Percentiles rank a stretch among this genome's conserved stretches.
Evolutionary conservation across 2,888 invertebrate genomes (phyloP).

Genomic region (Agrochola lota): DNA sequence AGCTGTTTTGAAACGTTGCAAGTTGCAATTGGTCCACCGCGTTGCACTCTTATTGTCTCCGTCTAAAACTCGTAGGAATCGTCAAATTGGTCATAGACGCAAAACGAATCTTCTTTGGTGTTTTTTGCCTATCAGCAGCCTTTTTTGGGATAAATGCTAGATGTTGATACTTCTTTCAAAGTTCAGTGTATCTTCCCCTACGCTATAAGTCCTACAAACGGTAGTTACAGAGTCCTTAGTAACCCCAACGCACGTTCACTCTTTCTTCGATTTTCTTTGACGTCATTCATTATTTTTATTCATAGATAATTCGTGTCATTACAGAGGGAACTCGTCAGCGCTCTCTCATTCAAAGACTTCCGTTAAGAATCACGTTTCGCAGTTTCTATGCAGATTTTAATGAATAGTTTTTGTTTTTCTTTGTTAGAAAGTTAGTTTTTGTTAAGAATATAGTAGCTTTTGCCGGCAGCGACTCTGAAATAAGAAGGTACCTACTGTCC

Average conservation of each 20-base stretch:
- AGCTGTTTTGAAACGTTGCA: not conserved
- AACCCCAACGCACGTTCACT: slow-evolving; percentile 2
- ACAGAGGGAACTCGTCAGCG: slow-evolving; percentile 41
- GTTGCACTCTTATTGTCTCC: not conserved
- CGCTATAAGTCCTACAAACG: not conserved
- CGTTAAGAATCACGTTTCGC: slow-evolving; percentile 32
- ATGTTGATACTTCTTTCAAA: not conserved
- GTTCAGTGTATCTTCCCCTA: not conserved
- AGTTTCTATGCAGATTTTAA: slow-evolving; percentile 38
- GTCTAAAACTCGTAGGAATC: not conserved
- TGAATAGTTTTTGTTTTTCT: slow-evolving; percentile 45
- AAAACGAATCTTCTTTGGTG: not conserved
- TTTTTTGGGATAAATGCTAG: not conserved
- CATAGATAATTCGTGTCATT: slow-evolving; percentile 44
- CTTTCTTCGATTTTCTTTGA: slow-evolving; percentile 41
- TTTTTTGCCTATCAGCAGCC: not conserved
- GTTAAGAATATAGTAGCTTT: slow-evolving; percentile 1
- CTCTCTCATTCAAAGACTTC: slow-evolving; percentile 54
- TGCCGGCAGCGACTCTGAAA: not conserved
- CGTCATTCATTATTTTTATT: slow-evolving; percentile 57
- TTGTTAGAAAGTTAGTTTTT: slow-evolving; percentile 8
- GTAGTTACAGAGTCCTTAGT: slow-evolving; percentile 4
- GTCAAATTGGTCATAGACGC: too few relatives aligned
- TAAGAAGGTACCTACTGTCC: not conserved
- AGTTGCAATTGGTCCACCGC: not conserved